Evolutionary conservation across 2,797 vertebrate species (phyloP).

Genomic region (Dipus sagitta): DNA sequence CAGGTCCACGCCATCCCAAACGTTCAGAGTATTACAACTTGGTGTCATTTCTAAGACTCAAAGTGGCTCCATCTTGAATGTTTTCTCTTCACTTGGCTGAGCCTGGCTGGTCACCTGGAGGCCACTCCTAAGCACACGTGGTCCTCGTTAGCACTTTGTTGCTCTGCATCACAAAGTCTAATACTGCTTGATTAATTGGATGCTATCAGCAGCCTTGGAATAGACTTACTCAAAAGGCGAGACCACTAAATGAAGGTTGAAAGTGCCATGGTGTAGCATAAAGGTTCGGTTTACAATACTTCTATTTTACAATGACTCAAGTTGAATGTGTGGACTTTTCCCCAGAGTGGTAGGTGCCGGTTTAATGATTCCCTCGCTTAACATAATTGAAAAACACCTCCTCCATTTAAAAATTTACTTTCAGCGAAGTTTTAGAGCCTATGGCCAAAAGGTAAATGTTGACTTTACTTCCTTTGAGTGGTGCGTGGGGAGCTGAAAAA

Average conservation of each 20-base stretch:
- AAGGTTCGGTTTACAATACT: conserved; percentile 70
- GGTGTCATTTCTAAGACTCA: conserved; percentile 77
- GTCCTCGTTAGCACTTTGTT: conserved; percentile 88
- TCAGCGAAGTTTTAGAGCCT: conserved; percentile 58
- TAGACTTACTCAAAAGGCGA: conserved; percentile 69
- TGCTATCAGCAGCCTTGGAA: conserved; percentile 84
- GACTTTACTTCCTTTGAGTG: conserved; percentile 52
- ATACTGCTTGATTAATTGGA: conserved; percentile 86
- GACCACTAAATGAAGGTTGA: conserved; percentile 79
- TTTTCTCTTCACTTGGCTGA: conserved; percentile 85
- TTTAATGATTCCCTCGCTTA: conserved; percentile 68
- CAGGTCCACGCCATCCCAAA: conserved; percentile 65
- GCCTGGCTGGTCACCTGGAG: conserved; percentile 81
- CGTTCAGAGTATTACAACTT: conserved; percentile 72
- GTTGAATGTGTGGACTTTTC: conserved; percentile 66
- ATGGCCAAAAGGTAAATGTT: conserved; percentile 43
- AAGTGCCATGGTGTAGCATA: conserved; percentile 45
- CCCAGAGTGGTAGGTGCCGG: conserved; percentile 68
- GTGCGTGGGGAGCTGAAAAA: conserved; percentile 27
- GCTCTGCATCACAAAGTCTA: conserved; percentile 82
- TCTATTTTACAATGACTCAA: conserved; percentile 74
- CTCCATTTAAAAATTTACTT: conserved; percentile 54
- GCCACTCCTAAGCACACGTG: conserved; percentile 86
- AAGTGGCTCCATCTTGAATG: conserved; percentile 78
- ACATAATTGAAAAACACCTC: conserved; percentile 72